A percentile compares a stretch with the other conserved stretches of the same genome.
These are phyloP conservation scores for Rhagoletis zephyria DNA, from an alignment of 1,140 invertebrate genomes.

Conservation along the genomic window DNA sequence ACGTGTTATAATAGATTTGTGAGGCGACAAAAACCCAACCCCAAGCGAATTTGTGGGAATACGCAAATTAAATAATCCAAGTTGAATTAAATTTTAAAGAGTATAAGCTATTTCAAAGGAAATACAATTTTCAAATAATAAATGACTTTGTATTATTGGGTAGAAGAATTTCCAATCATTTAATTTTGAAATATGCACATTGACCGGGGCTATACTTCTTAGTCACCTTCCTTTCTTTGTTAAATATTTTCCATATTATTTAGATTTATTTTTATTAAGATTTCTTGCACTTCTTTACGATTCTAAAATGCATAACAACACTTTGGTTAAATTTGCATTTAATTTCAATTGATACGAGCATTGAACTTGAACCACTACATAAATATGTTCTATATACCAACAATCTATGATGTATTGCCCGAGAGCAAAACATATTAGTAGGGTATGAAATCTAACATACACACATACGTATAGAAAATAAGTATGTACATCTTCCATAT, in stretches of 20 bases:
- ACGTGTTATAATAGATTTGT: background rate
- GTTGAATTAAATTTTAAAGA: background rate
- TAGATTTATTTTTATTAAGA: background rate
- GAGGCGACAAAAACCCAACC: background rate
- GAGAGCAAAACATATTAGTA: background rate
- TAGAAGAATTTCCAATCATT: too few relatives aligned
- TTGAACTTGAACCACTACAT: slow-evolving; percentile 37
- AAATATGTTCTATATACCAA: too few relatives aligned
- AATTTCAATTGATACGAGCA: slow-evolving; percentile 38
- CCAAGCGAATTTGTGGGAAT: background rate
- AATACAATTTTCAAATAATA: too few relatives aligned
- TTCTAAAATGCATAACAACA: background rate
- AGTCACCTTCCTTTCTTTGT: too few relatives aligned
- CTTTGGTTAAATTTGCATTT: slow-evolving; percentile 9
- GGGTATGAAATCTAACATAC: background rate
- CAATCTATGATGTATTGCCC: background rate
- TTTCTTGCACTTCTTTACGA: background rate
- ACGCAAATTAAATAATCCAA: background rate
- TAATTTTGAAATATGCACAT: too few relatives aligned
- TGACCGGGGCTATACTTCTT: too few relatives aligned
- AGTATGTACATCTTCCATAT: background rate
- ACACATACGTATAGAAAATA: background rate
- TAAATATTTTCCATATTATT: background rate
- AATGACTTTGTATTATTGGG: too few relatives aligned
- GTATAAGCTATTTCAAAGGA: too few relatives aligned